Evolutionary conservation across 2,113 vertebrate genomes (phyloP).

Genomic region (Pogonocichla stellata): DNA sequence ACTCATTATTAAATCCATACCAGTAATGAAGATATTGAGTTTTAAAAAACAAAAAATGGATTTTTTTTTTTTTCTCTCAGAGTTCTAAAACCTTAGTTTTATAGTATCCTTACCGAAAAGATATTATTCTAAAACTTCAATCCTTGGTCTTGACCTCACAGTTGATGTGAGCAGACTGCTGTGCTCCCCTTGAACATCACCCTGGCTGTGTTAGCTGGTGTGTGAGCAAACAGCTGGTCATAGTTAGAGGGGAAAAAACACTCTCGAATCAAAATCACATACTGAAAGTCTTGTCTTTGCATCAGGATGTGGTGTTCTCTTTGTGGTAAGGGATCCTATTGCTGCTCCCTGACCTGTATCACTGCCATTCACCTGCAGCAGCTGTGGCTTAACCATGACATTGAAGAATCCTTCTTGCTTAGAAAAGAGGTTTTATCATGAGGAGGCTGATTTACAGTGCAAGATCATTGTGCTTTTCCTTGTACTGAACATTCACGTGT

Average conservation of each 20-base stretch:
- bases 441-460: not conserved
- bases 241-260: not conserved
- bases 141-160: not conserved
- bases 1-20: not conserved
- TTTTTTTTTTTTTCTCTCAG: not conserved
- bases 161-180: not conserved
- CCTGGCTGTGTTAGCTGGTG: not conserved
- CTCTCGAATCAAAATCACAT: not conserved
- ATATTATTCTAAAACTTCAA: not conserved
- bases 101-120: not conserved
- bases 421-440: not conserved
- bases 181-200: not conserved
- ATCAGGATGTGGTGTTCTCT: not conserved
- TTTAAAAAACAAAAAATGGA: not conserved
- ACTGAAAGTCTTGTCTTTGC: not conserved
- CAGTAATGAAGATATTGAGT: not conserved
- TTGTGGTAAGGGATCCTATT: not conserved
- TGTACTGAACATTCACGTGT: not conserved
- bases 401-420: constrained; percentile 21
- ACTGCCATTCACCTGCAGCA: not conserved
- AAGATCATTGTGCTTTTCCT: not conserved
- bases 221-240: not conserved
- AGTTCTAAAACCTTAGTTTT: not conserved
- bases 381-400: not conserved
- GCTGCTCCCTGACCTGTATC: not conserved